Evolutionary conservation across 1,140 invertebrate species (phyloP).

Genomic region (Berghia stephanieae): DNA sequence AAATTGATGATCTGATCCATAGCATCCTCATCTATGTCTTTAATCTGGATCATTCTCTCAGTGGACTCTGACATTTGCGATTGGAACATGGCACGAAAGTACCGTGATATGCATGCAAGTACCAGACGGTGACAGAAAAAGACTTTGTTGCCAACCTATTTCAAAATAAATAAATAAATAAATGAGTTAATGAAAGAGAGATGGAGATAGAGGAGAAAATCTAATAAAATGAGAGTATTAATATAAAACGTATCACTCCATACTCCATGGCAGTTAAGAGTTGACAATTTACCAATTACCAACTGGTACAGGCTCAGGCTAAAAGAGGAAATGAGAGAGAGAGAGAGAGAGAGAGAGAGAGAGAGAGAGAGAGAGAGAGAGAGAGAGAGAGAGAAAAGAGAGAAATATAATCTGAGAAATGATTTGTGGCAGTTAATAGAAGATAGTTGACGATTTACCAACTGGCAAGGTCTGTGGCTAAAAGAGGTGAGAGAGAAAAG

Average conservation of each 20-base stretch:
- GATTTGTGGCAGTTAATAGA: neutral
- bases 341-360: neutral
- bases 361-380: neutral
- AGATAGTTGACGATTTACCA: no score
- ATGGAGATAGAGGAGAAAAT: neutral
- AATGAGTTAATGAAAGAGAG: neutral
- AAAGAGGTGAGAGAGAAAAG: neutral
- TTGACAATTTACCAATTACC: neutral
- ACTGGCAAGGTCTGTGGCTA: no score
- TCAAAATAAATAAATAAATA: slow-evolving; percentile 17
- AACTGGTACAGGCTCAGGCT: neutral
- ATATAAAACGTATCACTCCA: neutral
- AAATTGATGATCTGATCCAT: slow-evolving; percentile 61
- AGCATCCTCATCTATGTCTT: slow-evolving; percentile 63
- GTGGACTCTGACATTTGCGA: slow-evolving; percentile 62
- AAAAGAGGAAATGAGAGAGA: no score
- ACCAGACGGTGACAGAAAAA: slow-evolving; percentile 62
- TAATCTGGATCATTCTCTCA: slow-evolving; percentile 53
- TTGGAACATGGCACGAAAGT: slow-evolving; percentile 65
- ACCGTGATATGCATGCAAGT: slow-evolving; percentile 59
- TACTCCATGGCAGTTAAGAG: neutral
- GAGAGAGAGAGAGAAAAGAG: slow-evolving; percentile 7
- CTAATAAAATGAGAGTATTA: neutral
- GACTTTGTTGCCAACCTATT: slow-evolving; percentile 51
- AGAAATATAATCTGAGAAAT: neutral